Conservation (phyloP, 2,797 vertebrate species). For the Tachyglossus aculeatus region DNA sequence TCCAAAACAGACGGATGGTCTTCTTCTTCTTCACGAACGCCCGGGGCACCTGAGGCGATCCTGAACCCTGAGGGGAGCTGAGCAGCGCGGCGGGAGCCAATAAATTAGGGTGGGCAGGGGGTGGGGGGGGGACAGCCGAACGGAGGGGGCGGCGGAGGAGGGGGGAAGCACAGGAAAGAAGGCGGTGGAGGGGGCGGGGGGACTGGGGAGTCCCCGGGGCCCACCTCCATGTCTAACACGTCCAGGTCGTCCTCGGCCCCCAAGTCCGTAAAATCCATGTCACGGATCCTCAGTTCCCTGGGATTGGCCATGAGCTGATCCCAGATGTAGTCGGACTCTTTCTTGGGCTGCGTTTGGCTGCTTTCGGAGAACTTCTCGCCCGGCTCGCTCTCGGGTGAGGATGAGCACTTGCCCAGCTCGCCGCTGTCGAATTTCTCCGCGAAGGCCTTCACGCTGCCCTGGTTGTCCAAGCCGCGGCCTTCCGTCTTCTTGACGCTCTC, state of each 20-base stretch:
- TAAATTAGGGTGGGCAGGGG: slow-evolving; percentile 81
- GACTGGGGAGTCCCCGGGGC: slow-evolving; percentile 76
- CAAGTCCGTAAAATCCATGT: slow-evolving; percentile 97
- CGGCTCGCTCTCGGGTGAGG: slow-evolving; percentile 74
- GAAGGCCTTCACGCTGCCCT: slow-evolving; percentile 88
- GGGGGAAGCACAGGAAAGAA: slow-evolving; percentile 77
- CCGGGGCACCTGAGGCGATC: slow-evolving; percentile 85
- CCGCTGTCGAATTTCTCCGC: slow-evolving; percentile 86
- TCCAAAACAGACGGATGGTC: slow-evolving; percentile 98
- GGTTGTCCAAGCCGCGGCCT: slow-evolving; percentile 86
- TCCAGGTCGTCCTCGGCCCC: slow-evolving; percentile 92
- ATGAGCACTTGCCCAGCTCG: slow-evolving; percentile 82
- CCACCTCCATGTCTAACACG: slow-evolving; percentile 86
- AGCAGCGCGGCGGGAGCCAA: slow-evolving; percentile 86
- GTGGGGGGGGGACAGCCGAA: slow-evolving; percentile 87
- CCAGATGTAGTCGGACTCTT: slow-evolving; percentile 97
- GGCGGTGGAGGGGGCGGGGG: slow-evolving; percentile 86
- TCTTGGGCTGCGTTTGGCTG: slow-evolving; percentile 78
- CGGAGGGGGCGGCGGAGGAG: slow-evolving; percentile 86
- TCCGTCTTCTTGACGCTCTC: slow-evolving; percentile 86
- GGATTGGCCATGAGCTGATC: slow-evolving; percentile 95
- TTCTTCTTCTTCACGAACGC: slow-evolving; percentile 97
- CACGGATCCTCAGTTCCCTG: slow-evolving; percentile 93
- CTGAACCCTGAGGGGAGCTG: slow-evolving; percentile 72
- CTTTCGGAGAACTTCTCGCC: slow-evolving; percentile 80